Conservation (phyloP, 2,797 vertebrate genomes). For the Arrhamphus sclerolepis region DNA sequence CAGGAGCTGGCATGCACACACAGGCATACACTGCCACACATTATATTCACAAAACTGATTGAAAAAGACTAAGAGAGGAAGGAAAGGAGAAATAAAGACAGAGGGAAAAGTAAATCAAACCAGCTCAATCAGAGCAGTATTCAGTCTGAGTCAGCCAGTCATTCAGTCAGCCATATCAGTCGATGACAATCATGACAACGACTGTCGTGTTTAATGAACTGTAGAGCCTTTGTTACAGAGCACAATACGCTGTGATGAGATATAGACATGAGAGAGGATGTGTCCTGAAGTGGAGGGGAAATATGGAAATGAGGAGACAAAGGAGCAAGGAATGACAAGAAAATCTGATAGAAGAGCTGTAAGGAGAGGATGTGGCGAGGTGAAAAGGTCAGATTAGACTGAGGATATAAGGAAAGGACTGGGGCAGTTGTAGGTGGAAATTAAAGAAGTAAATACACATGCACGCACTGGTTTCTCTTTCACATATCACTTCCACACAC, state of each 20-base stretch:
- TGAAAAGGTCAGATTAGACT: constrained; percentile 46
- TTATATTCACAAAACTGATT: constrained; percentile 74
- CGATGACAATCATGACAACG: constrained; percentile 67
- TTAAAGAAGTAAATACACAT: constrained; percentile 71
- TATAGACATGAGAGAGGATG: constrained; percentile 75
- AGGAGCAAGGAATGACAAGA: constrained; percentile 69
- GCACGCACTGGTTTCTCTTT: constrained; percentile 75
- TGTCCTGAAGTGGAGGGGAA: constrained; percentile 80
- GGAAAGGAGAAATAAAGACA: constrained; percentile 48
- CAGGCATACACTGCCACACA: constrained; percentile 51
- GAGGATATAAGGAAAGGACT: constrained; percentile 62
- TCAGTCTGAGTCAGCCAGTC: constrained; percentile 67
- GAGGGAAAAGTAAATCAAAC: constrained; percentile 51
- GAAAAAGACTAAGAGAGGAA: constrained; percentile 45
- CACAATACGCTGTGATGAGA: constrained; percentile 92
- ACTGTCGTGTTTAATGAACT: constrained; percentile 79
- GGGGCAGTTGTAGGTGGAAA: constrained; percentile 72
- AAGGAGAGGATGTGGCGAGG: constrained; percentile 48
- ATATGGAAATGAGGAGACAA: constrained; percentile 50
- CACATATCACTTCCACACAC: constrained; percentile 59
- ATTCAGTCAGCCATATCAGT: constrained; percentile 68
- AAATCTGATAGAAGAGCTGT: constrained; percentile 40
- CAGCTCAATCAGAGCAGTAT: constrained; percentile 74
- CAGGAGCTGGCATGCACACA: constrained; percentile 68
- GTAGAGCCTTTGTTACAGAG: constrained; percentile 83